A percentile compares a stretch with the other conserved stretches of the same genome.
Evolutionary conservation across 2,888 invertebrate genomes (phyloP).

Genomic region (Mesochorus sp.): DNA sequence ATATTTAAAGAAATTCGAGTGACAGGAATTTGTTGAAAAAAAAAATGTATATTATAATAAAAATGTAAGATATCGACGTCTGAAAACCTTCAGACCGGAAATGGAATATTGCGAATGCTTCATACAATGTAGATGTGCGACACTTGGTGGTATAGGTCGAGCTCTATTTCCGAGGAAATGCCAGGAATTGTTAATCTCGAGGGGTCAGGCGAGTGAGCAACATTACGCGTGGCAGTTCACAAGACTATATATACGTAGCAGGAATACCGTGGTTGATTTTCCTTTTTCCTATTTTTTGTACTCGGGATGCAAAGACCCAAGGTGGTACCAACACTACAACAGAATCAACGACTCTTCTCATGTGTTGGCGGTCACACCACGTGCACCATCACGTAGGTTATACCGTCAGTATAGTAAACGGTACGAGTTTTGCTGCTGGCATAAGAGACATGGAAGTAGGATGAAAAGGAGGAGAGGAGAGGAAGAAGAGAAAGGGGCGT

Average conservation of each 20-base stretch:
- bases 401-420: not conserved
- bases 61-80: not conserved
- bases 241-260: not conserved
- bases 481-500: not conserved
- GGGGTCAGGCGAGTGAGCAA: not conserved
- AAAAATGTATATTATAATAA: too few species aligned
- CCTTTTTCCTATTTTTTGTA: not conserved
- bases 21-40: too few species aligned
- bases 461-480: not conserved
- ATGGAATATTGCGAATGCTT: not conserved
- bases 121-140: not conserved
- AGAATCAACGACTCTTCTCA: conserved; percentile 18
- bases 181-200: conserved; percentile 75
- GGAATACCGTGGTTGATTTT: not conserved
- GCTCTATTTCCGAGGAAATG: conserved; percentile 70
- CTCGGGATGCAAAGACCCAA: not conserved
- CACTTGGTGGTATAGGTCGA: conserved; percentile 46
- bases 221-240: not conserved
- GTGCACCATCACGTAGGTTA: conserved; percentile 45
- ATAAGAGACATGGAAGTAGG: conserved; percentile 8
- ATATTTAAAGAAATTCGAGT: too few species aligned
- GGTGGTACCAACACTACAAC: not conserved
- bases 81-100: not conserved
- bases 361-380: conserved; percentile 5
- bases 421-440: conserved; percentile 1